Evolutionary conservation across 2,888 invertebrate species (phyloP).

Genomic region (Coleophora deauratella): DNA sequence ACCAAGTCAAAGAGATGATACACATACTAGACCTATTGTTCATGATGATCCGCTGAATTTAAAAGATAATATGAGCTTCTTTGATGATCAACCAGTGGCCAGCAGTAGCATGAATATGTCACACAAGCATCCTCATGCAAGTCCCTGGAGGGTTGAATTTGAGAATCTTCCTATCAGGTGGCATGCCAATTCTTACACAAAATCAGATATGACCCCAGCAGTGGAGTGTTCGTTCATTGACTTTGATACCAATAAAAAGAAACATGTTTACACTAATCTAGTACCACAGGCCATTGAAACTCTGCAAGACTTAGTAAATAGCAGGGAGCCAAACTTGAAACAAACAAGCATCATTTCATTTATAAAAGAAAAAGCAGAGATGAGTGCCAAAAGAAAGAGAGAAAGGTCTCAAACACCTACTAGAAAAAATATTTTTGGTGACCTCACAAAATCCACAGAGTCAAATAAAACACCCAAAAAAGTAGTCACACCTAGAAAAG

Average conservation of each 20-base stretch:
- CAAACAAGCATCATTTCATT: slow-evolving; percentile 65
- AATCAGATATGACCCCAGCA: slow-evolving; percentile 67
- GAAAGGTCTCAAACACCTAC: slow-evolving; percentile 33
- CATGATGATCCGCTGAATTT: slow-evolving; percentile 48
- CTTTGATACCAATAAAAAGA: slow-evolving; percentile 44
- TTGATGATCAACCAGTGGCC: slow-evolving; percentile 59
- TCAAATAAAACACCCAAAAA: slow-evolving; percentile 18
- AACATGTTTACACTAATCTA: slow-evolving; percentile 62
- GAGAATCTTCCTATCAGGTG: slow-evolving; percentile 57
- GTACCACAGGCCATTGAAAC: slow-evolving; percentile 31
- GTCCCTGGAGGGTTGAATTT: slow-evolving; percentile 66
- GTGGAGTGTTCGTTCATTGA: slow-evolving; percentile 59
- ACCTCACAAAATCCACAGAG: slow-evolving; percentile 16
- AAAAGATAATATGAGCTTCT: slow-evolving; percentile 50
- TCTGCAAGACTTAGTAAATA: slow-evolving; percentile 31
- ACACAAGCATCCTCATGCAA: slow-evolving; percentile 44
- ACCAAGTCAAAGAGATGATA: slow-evolving; percentile 14
- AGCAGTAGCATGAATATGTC: slow-evolving; percentile 61
- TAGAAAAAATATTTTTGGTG: slow-evolving; percentile 39
- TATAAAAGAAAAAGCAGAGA: slow-evolving; percentile 54
- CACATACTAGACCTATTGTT: slow-evolving; percentile 2
- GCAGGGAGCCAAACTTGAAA: slow-evolving; percentile 36
- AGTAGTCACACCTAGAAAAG: slow-evolving; percentile 17
- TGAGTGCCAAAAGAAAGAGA: slow-evolving; percentile 41
- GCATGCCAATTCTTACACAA: slow-evolving; percentile 59